These are phyloP conservation scores for Flexamia atlantica DNA, from an alignment of 2,888 invertebrate species.

Conservation along the genomic window DNA sequence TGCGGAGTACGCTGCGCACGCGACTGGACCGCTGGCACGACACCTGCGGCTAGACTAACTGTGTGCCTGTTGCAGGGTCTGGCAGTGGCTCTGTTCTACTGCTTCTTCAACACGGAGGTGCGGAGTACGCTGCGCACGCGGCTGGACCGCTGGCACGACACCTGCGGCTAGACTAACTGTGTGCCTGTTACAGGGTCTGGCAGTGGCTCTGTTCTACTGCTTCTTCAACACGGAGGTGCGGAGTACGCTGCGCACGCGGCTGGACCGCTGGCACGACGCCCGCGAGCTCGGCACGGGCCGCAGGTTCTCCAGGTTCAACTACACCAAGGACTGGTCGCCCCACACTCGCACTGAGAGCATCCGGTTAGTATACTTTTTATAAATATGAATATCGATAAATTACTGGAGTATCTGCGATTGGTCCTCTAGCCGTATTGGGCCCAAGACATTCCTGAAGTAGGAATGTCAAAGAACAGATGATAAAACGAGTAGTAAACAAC, in stretches of 20 bases:
- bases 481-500: no score
- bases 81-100: slow-evolving; percentile 82
- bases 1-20: no score
- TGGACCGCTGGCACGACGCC: slow-evolving; percentile 87
- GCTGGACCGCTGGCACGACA: slow-evolving; percentile 87
- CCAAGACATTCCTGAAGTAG: no score
- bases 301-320: slow-evolving; percentile 77
- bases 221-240: slow-evolving; percentile 96
- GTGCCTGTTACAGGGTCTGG: slow-evolving; percentile 83
- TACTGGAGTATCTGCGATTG: no score
- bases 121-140: slow-evolving; percentile 90
- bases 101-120: slow-evolving; percentile 95
- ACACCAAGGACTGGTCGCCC: slow-evolving; percentile 88
- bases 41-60: no score
- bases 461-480: no score
- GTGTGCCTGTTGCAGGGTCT: slow-evolving; percentile 74
- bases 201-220: slow-evolving; percentile 94
- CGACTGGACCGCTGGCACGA: no score
- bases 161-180: no score
- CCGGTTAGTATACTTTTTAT: slow-evolving; percentile 71
- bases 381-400: no score
- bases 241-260: slow-evolving; percentile 89
- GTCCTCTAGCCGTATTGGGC: no score
- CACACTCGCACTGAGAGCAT: slow-evolving; percentile 74
- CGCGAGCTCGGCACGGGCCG: slow-evolving; percentile 77